Conservation (phyloP, 2,888 invertebrate species). For the Subacronicta megacephala region DNA sequence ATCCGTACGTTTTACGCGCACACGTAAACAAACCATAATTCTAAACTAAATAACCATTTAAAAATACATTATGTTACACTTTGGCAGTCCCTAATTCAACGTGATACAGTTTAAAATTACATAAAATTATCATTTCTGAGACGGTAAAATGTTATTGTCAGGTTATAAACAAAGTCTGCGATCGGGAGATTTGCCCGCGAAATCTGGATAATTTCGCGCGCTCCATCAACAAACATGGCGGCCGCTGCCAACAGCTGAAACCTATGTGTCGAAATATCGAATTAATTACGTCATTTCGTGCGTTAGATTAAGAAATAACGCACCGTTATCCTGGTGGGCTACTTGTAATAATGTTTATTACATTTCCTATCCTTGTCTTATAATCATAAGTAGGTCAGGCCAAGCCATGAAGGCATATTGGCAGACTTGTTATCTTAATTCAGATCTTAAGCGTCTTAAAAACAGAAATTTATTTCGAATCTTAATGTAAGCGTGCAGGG, state of each 20-base stretch:
- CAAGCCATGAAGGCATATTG: not conserved
- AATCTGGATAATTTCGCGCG: slow-evolving; percentile 86
- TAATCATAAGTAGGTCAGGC: no score
- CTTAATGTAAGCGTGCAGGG: no score
- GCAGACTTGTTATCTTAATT: not conserved
- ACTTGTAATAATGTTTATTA: not conserved
- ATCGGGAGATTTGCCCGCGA: slow-evolving; percentile 71
- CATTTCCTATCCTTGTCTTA: not conserved
- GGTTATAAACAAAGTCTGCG: slow-evolving; percentile 72
- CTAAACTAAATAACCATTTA: slow-evolving; percentile 48
- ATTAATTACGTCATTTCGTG: slow-evolving; percentile 65
- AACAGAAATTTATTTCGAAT: no score
- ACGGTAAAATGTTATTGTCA: slow-evolving; percentile 64
- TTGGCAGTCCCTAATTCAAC: slow-evolving; percentile 60
- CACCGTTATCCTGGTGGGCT: not conserved
- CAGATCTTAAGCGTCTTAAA: not conserved
- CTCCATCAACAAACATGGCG: slow-evolving; percentile 79
- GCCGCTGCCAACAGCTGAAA: slow-evolving; percentile 62
- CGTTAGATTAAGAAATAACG: slow-evolving; percentile 52
- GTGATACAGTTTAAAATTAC: slow-evolving; percentile 67
- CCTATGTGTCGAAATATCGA: slow-evolving; percentile 73
- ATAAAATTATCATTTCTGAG: slow-evolving; percentile 60
- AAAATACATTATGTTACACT: slow-evolving; percentile 52
- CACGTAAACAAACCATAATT: slow-evolving; percentile 64
- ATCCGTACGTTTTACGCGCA: slow-evolving; percentile 59